phyloP scores from a whole-genome alignment of 2,113 vertebrate species.

The Lagopus muta region DNA sequence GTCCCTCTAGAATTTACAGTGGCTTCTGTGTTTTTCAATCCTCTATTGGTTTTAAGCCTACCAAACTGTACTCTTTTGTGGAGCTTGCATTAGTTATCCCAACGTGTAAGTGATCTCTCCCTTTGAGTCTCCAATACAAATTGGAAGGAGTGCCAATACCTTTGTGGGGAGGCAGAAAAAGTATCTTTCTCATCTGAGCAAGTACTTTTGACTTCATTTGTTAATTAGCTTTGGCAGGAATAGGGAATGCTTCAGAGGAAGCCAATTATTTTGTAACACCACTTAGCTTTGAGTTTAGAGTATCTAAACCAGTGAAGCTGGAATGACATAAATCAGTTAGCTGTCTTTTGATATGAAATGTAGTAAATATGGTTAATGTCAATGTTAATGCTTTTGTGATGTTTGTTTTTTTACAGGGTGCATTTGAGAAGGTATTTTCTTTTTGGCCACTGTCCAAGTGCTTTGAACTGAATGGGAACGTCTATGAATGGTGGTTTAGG shows the following conservation, averaged over 20 bases:
- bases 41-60: neutral
- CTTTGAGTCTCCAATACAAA: neutral
- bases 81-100: neutral
- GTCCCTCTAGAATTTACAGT: neutral
- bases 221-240: fast-evolving
- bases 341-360: neutral
- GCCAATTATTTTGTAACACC: neutral
- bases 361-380: neutral
- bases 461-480: constrained; percentile 91
- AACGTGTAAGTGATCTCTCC: fast-evolving
- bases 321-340: neutral
- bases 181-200: neutral
- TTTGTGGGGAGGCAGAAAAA: neutral
- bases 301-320: neutral
- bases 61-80: neutral
- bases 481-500: constrained; percentile 99
- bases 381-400: neutral
- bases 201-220: neutral
- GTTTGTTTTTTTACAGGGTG: constrained; percentile 77
- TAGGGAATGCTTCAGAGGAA: neutral
- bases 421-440: constrained; percentile 95
- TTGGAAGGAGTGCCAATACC: fast-evolving
- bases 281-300: neutral
- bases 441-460: constrained; percentile 94
- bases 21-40: neutral